Evolutionary conservation across 35 echinoderm and acorn worm species (phyloP).

Genomic region (Lytechinus variegatus): DNA sequence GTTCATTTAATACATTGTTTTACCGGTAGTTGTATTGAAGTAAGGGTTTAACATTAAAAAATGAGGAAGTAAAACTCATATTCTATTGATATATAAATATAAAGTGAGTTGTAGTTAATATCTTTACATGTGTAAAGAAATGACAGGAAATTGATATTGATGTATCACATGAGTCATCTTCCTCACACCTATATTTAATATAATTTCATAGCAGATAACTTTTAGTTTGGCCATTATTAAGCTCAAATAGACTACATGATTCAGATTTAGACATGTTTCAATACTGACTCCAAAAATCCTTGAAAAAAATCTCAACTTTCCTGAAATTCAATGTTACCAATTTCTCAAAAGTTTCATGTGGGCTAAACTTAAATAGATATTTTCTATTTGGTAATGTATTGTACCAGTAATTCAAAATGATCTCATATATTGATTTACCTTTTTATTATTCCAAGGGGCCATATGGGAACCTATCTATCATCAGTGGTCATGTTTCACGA

Average conservation of each 20-base stretch:
- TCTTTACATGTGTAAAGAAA: too few species aligned
- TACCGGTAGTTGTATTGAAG: too few species aligned
- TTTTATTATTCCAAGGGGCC: background rate
- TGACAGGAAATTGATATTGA: too few species aligned
- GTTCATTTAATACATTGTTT: too few species aligned
- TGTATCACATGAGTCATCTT: too few species aligned
- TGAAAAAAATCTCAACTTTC: background rate
- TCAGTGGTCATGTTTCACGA: background rate
- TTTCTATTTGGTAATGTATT: background rate
- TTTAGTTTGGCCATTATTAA: too few species aligned
- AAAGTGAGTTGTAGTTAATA: too few species aligned
- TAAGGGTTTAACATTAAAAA: too few species aligned
- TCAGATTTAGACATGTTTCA: background rate
- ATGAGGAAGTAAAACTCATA: too few species aligned
- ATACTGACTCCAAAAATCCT: background rate
- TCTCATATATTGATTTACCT: background rate
- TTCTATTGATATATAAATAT: too few species aligned
- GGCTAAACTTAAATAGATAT: background rate
- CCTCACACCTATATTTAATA: too few species aligned
- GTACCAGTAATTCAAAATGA: background rate
- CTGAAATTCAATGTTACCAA: background rate
- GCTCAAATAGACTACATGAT: background rate
- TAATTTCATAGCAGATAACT: too few species aligned
- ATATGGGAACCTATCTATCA: background rate
- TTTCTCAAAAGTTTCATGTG: background rate